Base-by-base conservation (phyloP, 92 coral and sea anemone genomes). In the Heliopora coerulea region DNA sequence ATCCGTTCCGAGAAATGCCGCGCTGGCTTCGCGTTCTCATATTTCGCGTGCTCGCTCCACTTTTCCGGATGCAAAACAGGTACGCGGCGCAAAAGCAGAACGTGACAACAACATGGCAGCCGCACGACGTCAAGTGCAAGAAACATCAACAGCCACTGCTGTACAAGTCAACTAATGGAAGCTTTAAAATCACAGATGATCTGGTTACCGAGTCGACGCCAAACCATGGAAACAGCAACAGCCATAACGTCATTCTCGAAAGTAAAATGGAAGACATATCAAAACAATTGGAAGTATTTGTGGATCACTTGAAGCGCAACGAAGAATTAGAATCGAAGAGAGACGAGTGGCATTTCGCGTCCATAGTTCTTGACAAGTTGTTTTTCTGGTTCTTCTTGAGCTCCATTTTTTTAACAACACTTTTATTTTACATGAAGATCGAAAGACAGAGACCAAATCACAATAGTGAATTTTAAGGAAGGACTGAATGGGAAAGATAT, bases 271-370 rank as follows among this genome's bases (percentile, higher is more conserved):
- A 95, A 20, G 89, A 88, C 65, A 68, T 95, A 33, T 72, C 80
- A 18, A 74, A 62, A 57, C 90, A 88, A 33, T 79, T 85, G 73
- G 89, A 90, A 31, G 72, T 88, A 30, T 85, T 95, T 13, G 81
- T 90, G 33, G 95, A 89, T 50, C 91, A 95, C 79, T 65, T 95
- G 73, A 88, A 95, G 39, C 88, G 88, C 30, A 68, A 62, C 37
- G 88, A 91, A 76, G 83, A 83, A 12, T 66, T 92, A 0, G 99
- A 95, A 27, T 81, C 62, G 7, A 86, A 80, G 54, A 80, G 85
- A 54, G 95, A 85, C 28, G 96, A 95, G 35, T 95, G 99, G 99
- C 91, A 92, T 41, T 91, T 81, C 62, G 96, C 96, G 48, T 96
- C 99, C 48, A 85, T 90, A 48, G 99, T 95, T 13, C 79, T 95